A percentile compares a stretch with the other conserved stretches of the same genome.
Evolutionary conservation across 2,113 vertebrate genomes (phyloP).

Genomic region (Cynoglossus semilaevis): DNA sequence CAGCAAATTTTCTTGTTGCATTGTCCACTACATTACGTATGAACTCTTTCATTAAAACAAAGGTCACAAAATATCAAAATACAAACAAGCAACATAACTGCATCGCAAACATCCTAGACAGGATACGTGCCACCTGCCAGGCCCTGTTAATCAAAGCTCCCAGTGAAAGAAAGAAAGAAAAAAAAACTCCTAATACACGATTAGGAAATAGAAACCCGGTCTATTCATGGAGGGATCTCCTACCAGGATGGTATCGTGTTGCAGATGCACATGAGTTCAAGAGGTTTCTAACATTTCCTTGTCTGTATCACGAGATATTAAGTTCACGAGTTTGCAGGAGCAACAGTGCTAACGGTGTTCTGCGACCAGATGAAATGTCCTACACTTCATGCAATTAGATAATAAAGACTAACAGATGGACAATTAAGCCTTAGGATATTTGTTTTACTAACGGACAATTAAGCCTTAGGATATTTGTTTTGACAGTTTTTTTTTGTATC

Average conservation of each 20-base stretch:
- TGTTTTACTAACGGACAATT: too few relatives aligned
- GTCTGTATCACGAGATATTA: slow-evolving; percentile 11
- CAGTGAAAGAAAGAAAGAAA: not conserved
- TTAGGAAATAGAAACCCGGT: slow-evolving; percentile 3
- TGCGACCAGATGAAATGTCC: too few relatives aligned
- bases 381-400: too few relatives aligned
- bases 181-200: slow-evolving; percentile 4
- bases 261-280: slow-evolving; percentile 28
- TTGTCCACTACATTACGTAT: too few relatives aligned
- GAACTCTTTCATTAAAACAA: too few relatives aligned
- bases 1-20: too few relatives aligned
- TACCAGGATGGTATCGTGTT: slow-evolving; percentile 21
- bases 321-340: not conserved
- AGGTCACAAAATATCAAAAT: not conserved
- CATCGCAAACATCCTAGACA: not conserved
- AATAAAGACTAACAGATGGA: too few relatives aligned
- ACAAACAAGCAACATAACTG: not conserved
- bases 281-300: slow-evolving; percentile 21
- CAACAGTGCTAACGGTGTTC: not conserved
- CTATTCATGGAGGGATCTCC: slow-evolving; percentile 12
- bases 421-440: too few relatives aligned
- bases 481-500: too few relatives aligned
- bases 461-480: too few relatives aligned
- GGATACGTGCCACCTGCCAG: not conserved
- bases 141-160: slow-evolving; percentile 3